These are phyloP conservation scores for Trematomus bernacchii DNA, from an alignment of 2,797 vertebrate species.

Conservation along the genomic window DNA sequence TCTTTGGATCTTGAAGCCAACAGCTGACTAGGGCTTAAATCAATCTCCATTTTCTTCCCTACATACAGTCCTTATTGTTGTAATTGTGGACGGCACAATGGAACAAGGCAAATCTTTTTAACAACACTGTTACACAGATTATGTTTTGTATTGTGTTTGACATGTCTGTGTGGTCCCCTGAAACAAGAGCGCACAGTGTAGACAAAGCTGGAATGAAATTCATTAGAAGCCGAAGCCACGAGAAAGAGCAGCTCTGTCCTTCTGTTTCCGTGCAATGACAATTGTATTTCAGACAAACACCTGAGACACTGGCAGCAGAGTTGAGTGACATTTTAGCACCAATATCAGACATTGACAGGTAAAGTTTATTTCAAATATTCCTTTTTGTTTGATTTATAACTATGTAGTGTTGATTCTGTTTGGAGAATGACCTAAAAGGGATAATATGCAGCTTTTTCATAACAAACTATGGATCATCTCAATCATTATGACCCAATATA, in stretches of 20 bases:
- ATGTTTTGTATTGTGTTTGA: conserved; percentile 45
- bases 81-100: conserved; percentile 38
- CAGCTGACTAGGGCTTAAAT: conserved; percentile 45
- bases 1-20: conserved; percentile 40
- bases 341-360: background rate
- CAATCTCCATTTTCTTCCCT: conserved; percentile 52
- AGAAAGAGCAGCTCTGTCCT: conserved; percentile 17
- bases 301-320: background rate
- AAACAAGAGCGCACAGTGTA: conserved; percentile 1
- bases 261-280: conserved; percentile 15
- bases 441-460: too few species aligned
- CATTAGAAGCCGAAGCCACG: conserved; percentile 14
- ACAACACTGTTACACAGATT: conserved; percentile 36
- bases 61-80: conserved; percentile 34
- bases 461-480: too few species aligned
- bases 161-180: conserved; percentile 25
- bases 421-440: too few species aligned
- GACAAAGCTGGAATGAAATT: conserved; percentile 26
- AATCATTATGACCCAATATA: too few species aligned
- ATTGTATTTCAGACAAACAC: conserved; percentile 21
- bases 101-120: conserved; percentile 35
- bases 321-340: background rate
- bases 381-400: background rate
- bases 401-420: background rate
- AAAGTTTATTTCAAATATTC: background rate